phyloP scores from a whole-genome alignment of 2,888 invertebrate species.

The Lymantria dispar region DNA sequence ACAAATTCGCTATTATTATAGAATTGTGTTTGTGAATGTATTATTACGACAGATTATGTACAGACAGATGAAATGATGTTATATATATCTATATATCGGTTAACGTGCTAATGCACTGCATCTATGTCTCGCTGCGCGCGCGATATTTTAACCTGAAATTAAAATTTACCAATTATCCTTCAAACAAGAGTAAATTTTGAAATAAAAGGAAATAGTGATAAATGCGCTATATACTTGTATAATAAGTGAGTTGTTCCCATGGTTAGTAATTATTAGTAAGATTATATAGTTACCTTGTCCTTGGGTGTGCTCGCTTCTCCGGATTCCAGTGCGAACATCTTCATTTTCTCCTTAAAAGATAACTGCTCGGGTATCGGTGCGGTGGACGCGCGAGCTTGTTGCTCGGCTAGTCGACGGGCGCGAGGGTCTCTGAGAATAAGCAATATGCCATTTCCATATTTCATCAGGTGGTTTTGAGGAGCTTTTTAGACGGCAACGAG shows the following conservation, averaged over 20 bases:
- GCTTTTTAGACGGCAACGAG: no score
- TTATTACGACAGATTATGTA: conserved; percentile 16
- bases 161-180: conserved; percentile 21
- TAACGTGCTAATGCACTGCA: conserved; percentile 78
- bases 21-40: conserved; percentile 19
- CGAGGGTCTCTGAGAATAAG: conserved; percentile 89
- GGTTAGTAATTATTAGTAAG: conserved; percentile 2
- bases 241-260: not conserved
- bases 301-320: conserved; percentile 96
- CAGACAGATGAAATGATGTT: conserved; percentile 9
- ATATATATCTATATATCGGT: conserved; percentile 13
- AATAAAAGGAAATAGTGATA: not conserved
- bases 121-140: conserved; percentile 97
- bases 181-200: conserved; percentile 5
- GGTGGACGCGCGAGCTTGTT: conserved; percentile 85
- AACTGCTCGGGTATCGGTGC: conserved; percentile 93
- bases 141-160: conserved; percentile 91
- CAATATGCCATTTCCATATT: no score
- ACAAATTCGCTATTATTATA: conserved; percentile 28
- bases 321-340: conserved; percentile 98
- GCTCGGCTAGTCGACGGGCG: conserved; percentile 92
- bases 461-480: no score
- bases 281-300: conserved; percentile 84
- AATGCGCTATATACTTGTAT: not conserved
- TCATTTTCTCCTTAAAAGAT: conserved; percentile 99